phyloP scores from a whole-genome alignment of 2,888 invertebrate species.

The Belgica antarctica region DNA sequence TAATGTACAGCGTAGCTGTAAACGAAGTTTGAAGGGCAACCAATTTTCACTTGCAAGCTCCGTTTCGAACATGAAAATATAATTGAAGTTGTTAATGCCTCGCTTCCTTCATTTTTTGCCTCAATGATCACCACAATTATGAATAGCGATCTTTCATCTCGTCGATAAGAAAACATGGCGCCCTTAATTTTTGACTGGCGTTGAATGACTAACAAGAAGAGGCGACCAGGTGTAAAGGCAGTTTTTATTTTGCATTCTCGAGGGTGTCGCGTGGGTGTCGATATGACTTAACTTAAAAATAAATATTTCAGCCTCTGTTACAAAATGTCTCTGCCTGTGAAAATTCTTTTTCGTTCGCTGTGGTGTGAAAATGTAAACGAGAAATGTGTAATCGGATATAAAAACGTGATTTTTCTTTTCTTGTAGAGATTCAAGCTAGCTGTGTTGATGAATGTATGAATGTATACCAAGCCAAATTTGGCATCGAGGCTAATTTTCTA shows the following conservation, averaged over 20 bases:
- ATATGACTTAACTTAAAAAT: slow-evolving; percentile 42
- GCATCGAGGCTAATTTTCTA: slow-evolving; percentile 44
- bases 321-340: slow-evolving; percentile 22
- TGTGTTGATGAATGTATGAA: slow-evolving; percentile 28
- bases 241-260: slow-evolving; percentile 37
- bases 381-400: slow-evolving; percentile 7
- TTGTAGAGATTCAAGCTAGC: background rate
- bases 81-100: no score
- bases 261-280: slow-evolving; percentile 40
- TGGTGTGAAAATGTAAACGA: slow-evolving; percentile 6
- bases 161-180: background rate
- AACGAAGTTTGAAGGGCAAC: no score
- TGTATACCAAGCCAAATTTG: slow-evolving; percentile 42
- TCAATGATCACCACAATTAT: background rate
- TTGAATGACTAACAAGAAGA: slow-evolving; percentile 19
- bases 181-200: background rate
- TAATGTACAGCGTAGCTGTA: no score
- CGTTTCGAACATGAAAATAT: no score
- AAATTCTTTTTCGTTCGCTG: background rate
- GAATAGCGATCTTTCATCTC: background rate
- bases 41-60: no score
- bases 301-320: slow-evolving; percentile 26
- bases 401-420: slow-evolving; percentile 27
- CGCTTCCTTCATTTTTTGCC: background rate
- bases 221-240: slow-evolving; percentile 25